phyloP scores from a whole-genome alignment of 2,797 vertebrate species.

The Atherinosoma microstoma region DNA sequence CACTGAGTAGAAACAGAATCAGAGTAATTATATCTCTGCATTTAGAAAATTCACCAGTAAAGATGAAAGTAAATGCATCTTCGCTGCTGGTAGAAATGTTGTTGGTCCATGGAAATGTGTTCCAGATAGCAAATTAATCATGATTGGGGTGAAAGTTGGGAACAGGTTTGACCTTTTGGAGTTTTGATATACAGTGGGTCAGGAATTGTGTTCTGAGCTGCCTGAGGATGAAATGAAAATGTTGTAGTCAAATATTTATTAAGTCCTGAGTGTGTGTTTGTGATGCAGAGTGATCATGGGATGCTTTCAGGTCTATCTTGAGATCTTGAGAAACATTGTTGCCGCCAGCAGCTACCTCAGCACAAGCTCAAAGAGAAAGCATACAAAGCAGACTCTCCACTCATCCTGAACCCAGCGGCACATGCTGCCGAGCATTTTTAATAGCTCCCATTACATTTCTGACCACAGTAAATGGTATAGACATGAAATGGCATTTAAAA shows the following conservation, averaged over 20 bases:
- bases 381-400: slow-evolving; percentile 36
- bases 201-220: slow-evolving; percentile 15
- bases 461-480: background rate
- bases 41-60: background rate
- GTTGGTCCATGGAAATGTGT: slow-evolving; percentile 3
- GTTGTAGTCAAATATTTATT: slow-evolving; percentile 20
- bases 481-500: background rate
- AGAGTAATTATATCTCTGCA: slow-evolving; percentile 5
- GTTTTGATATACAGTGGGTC: slow-evolving; percentile 1
- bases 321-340: slow-evolving; percentile 35
- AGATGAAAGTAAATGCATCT: slow-evolving; percentile 15
- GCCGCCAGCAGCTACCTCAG: slow-evolving; percentile 40
- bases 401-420: background rate
- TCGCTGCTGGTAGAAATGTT: background rate
- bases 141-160: background rate
- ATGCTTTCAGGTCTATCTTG: slow-evolving; percentile 40
- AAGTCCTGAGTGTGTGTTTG: slow-evolving; percentile 8
- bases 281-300: slow-evolving; percentile 38
- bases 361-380: slow-evolving; percentile 40
- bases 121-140: background rate
- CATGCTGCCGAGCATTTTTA: background rate
- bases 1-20: background rate
- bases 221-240: slow-evolving; percentile 3
- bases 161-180: slow-evolving; percentile 15
- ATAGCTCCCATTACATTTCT: slow-evolving; percentile 7